Conservation (phyloP, 2,797 vertebrate genomes). For the Euphonia xanthogaster region DNA sequence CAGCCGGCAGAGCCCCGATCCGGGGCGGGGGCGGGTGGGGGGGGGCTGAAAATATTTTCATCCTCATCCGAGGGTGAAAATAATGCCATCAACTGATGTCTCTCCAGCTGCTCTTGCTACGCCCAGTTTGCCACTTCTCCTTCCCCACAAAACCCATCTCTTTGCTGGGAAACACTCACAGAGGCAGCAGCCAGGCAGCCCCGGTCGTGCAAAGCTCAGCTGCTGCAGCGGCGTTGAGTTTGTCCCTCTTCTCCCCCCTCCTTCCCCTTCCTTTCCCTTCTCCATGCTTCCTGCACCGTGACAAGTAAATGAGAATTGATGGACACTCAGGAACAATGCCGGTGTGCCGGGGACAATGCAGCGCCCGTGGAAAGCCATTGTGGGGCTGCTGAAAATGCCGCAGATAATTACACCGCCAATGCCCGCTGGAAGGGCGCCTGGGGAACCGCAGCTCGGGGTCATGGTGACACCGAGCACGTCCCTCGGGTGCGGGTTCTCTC, state of each 20-base stretch:
- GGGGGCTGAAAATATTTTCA: not conserved
- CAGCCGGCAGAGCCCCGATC: not conserved
- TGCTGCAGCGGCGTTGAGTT: not conserved
- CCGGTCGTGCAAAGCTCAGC: not conserved
- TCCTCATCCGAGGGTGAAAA: not conserved
- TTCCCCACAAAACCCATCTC: not conserved
- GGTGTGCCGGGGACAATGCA: constrained; percentile 63
- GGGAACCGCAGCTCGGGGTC: constrained; percentile 18
- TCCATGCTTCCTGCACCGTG: constrained; percentile 52
- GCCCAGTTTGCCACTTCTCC: not conserved
- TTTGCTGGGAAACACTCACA: accelerated
- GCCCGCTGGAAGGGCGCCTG: constrained; percentile 20
- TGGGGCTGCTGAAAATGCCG: constrained; percentile 34
- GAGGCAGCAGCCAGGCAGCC: not conserved
- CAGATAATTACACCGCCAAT: constrained; percentile 33
- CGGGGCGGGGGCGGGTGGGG: accelerated
- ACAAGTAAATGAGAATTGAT: constrained; percentile 72
- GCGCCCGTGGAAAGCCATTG: constrained; percentile 43
- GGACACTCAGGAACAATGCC: constrained; percentile 47
- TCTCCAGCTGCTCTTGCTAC: not conserved
- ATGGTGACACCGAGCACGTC: constrained; percentile 2
- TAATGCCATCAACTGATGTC: not conserved
- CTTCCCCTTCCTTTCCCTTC: not conserved
- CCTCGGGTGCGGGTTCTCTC: not conserved
- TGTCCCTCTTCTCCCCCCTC: not conserved